These are phyloP conservation scores for Dryomyza anilis DNA, from an alignment of 2,888 invertebrate genomes.

Conservation along the genomic window DNA sequence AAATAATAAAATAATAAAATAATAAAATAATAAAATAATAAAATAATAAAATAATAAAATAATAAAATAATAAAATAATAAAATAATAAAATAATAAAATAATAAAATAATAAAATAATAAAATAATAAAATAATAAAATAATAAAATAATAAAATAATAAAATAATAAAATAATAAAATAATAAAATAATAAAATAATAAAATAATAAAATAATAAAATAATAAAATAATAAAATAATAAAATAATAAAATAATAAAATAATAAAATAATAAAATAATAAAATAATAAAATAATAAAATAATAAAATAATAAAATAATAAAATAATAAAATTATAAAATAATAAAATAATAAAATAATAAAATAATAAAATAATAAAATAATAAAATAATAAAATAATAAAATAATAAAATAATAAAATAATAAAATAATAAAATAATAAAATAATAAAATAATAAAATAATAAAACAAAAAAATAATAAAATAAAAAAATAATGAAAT, in stretches of 20 bases:
- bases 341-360: not conserved
- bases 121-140: constrained; percentile 3
- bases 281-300: not conserved
- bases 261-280: not conserved
- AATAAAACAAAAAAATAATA: constrained; percentile 1
- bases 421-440: not conserved
- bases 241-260: not conserved
- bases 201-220: constrained; percentile 3
- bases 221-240: not conserved
- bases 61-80: not conserved
- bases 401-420: not conserved
- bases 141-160: constrained; percentile 3
- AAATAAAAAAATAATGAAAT: constrained; percentile 4
- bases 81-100: not conserved
- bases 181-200: constrained; percentile 1
- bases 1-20: not conserved
- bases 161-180: not conserved
- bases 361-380: not conserved
- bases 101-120: constrained; percentile 2
- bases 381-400: not conserved
- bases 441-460: not conserved
- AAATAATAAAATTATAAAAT: constrained; percentile 1
- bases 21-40: not conserved
- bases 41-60: not conserved
- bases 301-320: not conserved